Percentiles rank a stretch among this genome's conserved stretches.
phyloP scores from a whole-genome alignment of 1,140 invertebrate species.

The Cecropterus lyciades region DNA sequence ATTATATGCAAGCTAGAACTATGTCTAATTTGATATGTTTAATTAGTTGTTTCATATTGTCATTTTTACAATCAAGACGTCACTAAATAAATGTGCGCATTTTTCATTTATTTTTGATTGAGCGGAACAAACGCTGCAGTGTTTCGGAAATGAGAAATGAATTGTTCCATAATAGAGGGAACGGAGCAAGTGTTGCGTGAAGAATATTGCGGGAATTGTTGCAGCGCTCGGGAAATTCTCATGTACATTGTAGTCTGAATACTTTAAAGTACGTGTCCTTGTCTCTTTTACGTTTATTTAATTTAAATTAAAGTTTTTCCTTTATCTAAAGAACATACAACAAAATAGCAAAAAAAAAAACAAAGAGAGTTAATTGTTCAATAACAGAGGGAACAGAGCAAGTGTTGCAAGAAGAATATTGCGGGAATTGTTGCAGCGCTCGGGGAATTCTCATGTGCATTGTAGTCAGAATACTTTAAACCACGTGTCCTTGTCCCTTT shows the following conservation, averaged over 20 bases:
- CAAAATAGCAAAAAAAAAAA: too few relatives aligned
- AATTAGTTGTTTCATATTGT: too few relatives aligned
- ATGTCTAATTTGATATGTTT: too few relatives aligned
- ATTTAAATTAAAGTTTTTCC: too few relatives aligned
- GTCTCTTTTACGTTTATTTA: too few relatives aligned
- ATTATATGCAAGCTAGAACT: too few relatives aligned
- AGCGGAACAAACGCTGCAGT: constrained; percentile 31
- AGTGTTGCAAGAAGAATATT: constrained; percentile 30
- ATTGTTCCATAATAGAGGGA: constrained; percentile 51
- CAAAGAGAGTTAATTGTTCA: too few relatives aligned
- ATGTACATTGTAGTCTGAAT: constrained; percentile 13
- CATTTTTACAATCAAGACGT: not conserved
- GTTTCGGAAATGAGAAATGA: constrained; percentile 59
- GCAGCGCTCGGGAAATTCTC: constrained; percentile 10
- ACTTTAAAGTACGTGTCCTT: not conserved
- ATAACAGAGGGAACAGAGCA: constrained; percentile 38
- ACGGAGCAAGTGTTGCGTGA: constrained; percentile 27
- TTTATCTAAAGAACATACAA: too few relatives aligned
- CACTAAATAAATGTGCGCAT: too few relatives aligned
- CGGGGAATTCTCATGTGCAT: constrained; percentile 13
- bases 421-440: constrained; percentile 12
- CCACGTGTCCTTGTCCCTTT: too few relatives aligned
- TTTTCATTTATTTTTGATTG: constrained; percentile 18
- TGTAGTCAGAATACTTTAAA: constrained; percentile 6
- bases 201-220: constrained; percentile 25